These are phyloP conservation scores for Stichopus horrens DNA, from an alignment of 53 echinoderm and acorn worm genomes.

Conservation along the genomic window DNA sequence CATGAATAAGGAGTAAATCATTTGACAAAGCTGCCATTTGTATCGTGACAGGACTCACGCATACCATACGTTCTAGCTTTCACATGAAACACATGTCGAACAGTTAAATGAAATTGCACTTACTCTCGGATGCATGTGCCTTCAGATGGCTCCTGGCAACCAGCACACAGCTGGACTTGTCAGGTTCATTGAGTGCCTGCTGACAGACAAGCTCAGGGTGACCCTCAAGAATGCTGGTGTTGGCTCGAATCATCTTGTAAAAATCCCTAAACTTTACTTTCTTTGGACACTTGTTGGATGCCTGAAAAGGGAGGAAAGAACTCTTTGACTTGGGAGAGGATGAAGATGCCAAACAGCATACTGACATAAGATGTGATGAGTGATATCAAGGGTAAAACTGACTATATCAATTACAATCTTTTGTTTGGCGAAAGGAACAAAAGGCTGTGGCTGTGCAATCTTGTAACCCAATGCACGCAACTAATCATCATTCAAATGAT, in stretches of 20 bases:
- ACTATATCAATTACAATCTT: no score
- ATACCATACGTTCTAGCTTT: no score
- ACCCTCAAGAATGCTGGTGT: conserved; percentile 63
- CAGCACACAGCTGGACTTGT: conserved; percentile 67
- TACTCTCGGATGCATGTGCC: conserved; percentile 51
- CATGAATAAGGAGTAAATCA: neutral
- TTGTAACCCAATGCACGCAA: no score
- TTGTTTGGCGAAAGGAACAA: no score
- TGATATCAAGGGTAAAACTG: no score
- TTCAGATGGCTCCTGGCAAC: conserved; percentile 68
- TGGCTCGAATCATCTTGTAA: conserved; percentile 82
- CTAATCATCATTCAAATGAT: no score
- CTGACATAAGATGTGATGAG: no score
- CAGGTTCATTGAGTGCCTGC: conserved; percentile 82
- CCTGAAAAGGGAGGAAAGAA: conserved; percentile 23
- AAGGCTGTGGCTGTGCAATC: no score
- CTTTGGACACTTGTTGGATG: conserved; percentile 56
- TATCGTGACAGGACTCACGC: no score
- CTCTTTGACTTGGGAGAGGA: neutral
- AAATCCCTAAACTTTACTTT: conserved; percentile 56
- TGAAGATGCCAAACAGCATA: no score
- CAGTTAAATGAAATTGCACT: neutral
- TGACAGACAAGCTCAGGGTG: conserved; percentile 85
- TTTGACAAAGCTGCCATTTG: neutral
- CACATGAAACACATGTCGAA: no score